Conservation (phyloP, 2,113 vertebrate species). For the Hippolais icterina region DNA sequence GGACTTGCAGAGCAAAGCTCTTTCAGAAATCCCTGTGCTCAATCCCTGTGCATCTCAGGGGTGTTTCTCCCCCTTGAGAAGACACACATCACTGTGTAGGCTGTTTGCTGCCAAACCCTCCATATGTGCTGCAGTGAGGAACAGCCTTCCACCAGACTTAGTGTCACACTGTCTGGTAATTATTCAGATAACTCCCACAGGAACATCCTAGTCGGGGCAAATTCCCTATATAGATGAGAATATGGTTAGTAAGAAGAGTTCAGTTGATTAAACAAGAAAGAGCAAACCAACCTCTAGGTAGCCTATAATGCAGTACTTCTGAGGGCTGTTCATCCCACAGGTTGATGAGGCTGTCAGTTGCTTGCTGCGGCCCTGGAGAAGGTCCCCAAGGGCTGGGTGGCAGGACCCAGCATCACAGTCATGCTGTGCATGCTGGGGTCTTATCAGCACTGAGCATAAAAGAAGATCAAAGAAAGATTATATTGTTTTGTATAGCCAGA, state of each 20-base stretch:
- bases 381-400: slow-evolving; percentile 76
- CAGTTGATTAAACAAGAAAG: background rate
- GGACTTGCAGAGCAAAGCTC: background rate
- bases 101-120: background rate
- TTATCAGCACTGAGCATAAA: slow-evolving; percentile 63
- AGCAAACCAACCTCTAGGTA: slow-evolving; percentile 82
- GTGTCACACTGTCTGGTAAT: background rate
- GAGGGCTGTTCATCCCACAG: slow-evolving; percentile 76
- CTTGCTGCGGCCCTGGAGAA: slow-evolving; percentile 79
- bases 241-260: background rate
- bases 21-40: background rate
- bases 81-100: background rate
- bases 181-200: background rate
- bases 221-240: background rate
- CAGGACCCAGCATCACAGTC: slow-evolving; percentile 71
- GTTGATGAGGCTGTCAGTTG: slow-evolving; percentile 83
- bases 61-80: background rate
- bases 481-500: background rate
- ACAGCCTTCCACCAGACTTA: background rate
- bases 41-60: background rate
- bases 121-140: background rate
- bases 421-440: slow-evolving; percentile 59
- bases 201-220: background rate
- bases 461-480: background rate
- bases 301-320: slow-evolving; percentile 88